Evolutionary conservation across 2,888 invertebrate species (phyloP).

Genomic region (Euphydryas editha): DNA sequence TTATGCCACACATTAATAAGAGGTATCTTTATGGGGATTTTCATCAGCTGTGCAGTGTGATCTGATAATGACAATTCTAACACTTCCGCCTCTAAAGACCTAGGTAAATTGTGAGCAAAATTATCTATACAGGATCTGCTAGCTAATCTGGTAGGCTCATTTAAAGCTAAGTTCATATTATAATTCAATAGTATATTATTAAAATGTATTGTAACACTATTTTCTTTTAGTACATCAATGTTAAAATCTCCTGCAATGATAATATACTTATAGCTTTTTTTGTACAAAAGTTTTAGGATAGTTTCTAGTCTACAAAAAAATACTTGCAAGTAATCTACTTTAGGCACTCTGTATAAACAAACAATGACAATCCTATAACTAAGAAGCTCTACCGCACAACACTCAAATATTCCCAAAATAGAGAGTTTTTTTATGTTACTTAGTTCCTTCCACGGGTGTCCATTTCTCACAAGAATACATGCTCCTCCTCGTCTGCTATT

Average conservation of each 20-base stretch:
- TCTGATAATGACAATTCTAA: background rate
- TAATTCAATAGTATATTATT: background rate
- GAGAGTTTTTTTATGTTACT: background rate
- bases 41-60: background rate
- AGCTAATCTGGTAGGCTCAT: background rate
- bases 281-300: background rate
- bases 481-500: conserved; percentile 22
- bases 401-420: conserved; percentile 7
- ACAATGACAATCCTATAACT: background rate
- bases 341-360: background rate
- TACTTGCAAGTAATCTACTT: background rate
- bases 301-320: background rate
- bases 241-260: too few relatives aligned
- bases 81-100: background rate
- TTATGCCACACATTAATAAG: background rate
- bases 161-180: background rate
- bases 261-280: background rate
- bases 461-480: conserved; percentile 14
- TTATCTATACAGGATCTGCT: background rate
- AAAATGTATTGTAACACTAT: background rate
- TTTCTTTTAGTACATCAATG: background rate
- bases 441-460: background rate
- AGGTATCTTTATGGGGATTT: background rate
- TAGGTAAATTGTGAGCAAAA: background rate
- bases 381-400: conserved; percentile 8